Evolutionary conservation across 2,888 invertebrate species (phyloP).

Genomic region (Athalia rosae): DNA sequence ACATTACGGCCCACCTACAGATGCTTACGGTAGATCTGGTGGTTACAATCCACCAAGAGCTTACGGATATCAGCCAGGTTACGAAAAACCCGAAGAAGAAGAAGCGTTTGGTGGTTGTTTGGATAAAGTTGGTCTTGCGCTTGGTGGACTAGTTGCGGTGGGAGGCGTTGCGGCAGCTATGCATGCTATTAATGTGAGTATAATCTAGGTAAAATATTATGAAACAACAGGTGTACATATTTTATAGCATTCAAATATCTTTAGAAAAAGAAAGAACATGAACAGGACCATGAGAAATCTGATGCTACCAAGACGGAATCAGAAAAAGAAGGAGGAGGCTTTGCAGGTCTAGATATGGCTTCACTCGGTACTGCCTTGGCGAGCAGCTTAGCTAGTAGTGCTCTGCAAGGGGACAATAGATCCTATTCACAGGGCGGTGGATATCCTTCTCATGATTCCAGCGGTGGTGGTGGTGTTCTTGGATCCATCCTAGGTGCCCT

Average conservation of each 20-base stretch:
- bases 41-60: constrained; percentile 57
- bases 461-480: constrained; percentile 61
- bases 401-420: constrained; percentile 61
- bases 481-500: constrained; percentile 69
- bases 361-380: constrained; percentile 69
- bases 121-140: constrained; percentile 69
- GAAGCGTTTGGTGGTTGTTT: constrained; percentile 63
- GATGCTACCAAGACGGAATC: constrained; percentile 61
- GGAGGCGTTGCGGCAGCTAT: constrained; percentile 70
- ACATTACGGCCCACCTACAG: constrained; percentile 59
- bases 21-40: constrained; percentile 53
- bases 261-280: constrained; percentile 51
- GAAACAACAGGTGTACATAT: neutral
- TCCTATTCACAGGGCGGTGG: constrained; percentile 60
- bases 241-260: neutral
- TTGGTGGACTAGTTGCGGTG: constrained; percentile 69
- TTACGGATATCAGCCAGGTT: constrained; percentile 61
- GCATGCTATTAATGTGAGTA: constrained; percentile 65
- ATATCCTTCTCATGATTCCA: constrained; percentile 64
- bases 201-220: neutral
- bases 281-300: constrained; percentile 63
- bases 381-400: constrained; percentile 66
- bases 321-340: constrained; percentile 60
- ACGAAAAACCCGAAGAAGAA: constrained; percentile 64
- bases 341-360: constrained; percentile 56